Percentiles rank a stretch among this genome's conserved stretches.
These are phyloP conservation scores for Albula glossodonta DNA, from an alignment of 2,113 vertebrate species.

Conservation along the genomic window DNA sequence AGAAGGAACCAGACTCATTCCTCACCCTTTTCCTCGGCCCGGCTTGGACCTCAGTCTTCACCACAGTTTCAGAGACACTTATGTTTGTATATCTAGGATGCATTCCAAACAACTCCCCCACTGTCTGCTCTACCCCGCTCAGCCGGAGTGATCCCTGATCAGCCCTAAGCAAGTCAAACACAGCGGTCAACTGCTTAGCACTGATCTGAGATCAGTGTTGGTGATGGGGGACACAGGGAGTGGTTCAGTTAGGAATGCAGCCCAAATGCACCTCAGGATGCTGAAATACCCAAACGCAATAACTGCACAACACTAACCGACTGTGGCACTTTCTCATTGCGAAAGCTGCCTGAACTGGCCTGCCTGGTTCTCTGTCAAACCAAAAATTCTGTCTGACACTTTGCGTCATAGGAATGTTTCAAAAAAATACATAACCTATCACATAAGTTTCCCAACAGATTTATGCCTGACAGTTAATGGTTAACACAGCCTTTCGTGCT, in stretches of 20 bases:
- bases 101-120: background rate
- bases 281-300: background rate
- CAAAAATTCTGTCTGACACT: background rate
- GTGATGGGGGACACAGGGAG: background rate
- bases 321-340: background rate
- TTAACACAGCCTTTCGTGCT: background rate
- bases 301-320: background rate
- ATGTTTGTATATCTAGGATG: background rate
- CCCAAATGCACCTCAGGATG: background rate
- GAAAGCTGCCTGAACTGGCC: background rate
- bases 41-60: slow-evolving; percentile 25
- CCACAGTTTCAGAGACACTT: background rate
- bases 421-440: background rate
- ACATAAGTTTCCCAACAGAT: background rate
- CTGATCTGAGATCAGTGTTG: background rate
- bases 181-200: background rate
- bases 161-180: background rate
- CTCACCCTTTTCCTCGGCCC: background rate
- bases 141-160: background rate
- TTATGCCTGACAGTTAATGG: background rate
- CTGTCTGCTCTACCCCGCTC: background rate
- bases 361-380: background rate
- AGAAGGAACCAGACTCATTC: slow-evolving; percentile 12
- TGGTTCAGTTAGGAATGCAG: background rate
- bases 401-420: background rate